Percentiles rank a stretch among this genome's conserved stretches.
Evolutionary conservation across 2,797 vertebrate species (phyloP).

Genomic region (Smutsia gigantea): DNA sequence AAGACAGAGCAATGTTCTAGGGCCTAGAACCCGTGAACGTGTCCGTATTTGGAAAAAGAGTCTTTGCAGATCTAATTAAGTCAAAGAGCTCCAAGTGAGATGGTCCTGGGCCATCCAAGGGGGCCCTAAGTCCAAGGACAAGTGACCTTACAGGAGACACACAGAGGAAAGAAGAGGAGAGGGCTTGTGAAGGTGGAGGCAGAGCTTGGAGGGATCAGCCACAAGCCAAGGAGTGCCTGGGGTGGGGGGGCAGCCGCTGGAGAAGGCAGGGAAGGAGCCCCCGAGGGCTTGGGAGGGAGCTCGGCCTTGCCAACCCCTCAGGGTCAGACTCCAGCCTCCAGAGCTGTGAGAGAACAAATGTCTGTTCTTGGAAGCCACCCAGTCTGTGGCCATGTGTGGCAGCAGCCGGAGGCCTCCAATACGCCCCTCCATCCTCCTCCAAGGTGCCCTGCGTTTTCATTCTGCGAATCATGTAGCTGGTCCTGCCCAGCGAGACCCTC

Average conservation of each 20-base stretch:
- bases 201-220: neutral
- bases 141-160: neutral
- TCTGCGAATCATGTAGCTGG: neutral
- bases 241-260: neutral
- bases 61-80: neutral
- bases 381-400: neutral
- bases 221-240: neutral
- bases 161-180: neutral
- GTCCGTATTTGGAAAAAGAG: conserved; percentile 31
- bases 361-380: neutral
- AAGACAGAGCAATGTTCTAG: neutral
- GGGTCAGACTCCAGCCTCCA: neutral
- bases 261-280: neutral
- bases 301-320: neutral
- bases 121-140: neutral
- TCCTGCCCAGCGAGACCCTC: neutral
- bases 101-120: neutral
- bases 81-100: neutral
- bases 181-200: neutral
- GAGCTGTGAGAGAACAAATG: neutral
- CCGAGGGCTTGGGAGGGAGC: neutral
- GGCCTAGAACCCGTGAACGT: neutral
- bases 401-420: neutral
- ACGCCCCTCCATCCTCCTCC: neutral
- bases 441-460: neutral